Conservation (phyloP, 2,888 invertebrate genomes). For the Acronicta alni region DNA sequence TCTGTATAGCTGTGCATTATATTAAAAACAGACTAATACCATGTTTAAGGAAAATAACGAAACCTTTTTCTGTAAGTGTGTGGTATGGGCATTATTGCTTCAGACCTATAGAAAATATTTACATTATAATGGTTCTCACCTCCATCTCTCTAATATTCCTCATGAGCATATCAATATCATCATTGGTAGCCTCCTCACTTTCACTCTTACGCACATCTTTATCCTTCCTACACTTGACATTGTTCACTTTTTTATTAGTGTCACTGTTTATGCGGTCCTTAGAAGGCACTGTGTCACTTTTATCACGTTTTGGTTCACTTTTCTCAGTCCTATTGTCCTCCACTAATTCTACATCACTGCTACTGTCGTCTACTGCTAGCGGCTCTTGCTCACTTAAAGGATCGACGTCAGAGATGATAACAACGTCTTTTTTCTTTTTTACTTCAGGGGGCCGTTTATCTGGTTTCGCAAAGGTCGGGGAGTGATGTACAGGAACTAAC, state of each 20-base stretch:
- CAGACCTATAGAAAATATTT: too few relatives aligned
- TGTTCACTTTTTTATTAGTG: slow-evolving; percentile 64
- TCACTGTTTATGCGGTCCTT: slow-evolving; percentile 71
- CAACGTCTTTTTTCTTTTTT: slow-evolving; percentile 81
- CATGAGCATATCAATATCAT: slow-evolving; percentile 79
- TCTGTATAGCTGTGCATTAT: too few relatives aligned
- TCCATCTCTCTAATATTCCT: slow-evolving; percentile 82
- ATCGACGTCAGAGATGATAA: slow-evolving; percentile 81
- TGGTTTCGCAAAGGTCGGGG: slow-evolving; percentile 83
- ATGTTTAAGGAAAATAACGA: too few relatives aligned
- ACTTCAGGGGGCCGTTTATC: slow-evolving; percentile 81
- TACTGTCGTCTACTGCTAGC: slow-evolving; percentile 82
- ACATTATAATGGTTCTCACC: slow-evolving; percentile 62
- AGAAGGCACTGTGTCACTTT: slow-evolving; percentile 77
- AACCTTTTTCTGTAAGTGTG: too few relatives aligned
- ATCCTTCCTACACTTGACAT: slow-evolving; percentile 60
- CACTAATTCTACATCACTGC: slow-evolving; percentile 85
- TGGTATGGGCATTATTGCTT: too few relatives aligned
- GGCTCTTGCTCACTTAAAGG: slow-evolving; percentile 78
- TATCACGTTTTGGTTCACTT: slow-evolving; percentile 74
- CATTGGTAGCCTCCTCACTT: slow-evolving; percentile 71
- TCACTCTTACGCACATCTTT: slow-evolving; percentile 61
- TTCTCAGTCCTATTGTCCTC: slow-evolving; percentile 74
- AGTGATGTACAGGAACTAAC: slow-evolving; percentile 78
- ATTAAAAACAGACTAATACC: too few relatives aligned